Evolutionary conservation across 2,113 vertebrate genomes (phyloP).

Genomic region (Macaca mulatta): DNA sequence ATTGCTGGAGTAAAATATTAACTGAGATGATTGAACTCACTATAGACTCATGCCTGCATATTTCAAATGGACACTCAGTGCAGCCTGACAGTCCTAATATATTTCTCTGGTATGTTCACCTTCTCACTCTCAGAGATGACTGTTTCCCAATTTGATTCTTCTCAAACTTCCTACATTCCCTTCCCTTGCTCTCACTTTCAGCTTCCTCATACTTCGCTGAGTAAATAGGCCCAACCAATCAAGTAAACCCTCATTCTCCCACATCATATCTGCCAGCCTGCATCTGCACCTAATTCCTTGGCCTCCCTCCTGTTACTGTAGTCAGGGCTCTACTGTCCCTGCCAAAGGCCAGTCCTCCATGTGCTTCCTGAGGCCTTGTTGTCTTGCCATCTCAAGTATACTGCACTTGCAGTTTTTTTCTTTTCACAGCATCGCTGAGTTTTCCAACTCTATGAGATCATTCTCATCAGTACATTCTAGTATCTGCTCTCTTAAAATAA

Average conservation of each 20-base stretch:
- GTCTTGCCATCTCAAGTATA: background rate
- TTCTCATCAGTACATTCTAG: background rate
- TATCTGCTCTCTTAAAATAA: background rate
- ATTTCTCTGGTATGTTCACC: background rate
- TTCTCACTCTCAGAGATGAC: background rate
- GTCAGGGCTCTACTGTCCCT: background rate
- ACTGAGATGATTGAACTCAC: background rate
- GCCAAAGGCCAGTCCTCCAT: background rate
- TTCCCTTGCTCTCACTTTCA: background rate
- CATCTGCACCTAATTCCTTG: background rate
- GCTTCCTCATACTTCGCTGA: background rate
- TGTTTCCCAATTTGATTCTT: background rate
- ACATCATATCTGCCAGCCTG: background rate
- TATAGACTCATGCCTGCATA: background rate
- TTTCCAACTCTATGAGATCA: background rate
- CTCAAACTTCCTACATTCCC: background rate
- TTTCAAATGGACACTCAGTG: background rate
- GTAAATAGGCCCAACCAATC: background rate
- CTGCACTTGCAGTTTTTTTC: background rate
- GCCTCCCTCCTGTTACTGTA: background rate
- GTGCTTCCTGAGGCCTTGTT: background rate
- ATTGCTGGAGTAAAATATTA: background rate
- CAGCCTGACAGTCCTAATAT: rapidly evolving
- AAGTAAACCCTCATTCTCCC: background rate
- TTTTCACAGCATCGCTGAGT: background rate